Evolutionary conservation across 2,888 invertebrate genomes (phyloP), one percentile per base, ranked within the genome.

Genomic region (Macaria liturata): DNA sequence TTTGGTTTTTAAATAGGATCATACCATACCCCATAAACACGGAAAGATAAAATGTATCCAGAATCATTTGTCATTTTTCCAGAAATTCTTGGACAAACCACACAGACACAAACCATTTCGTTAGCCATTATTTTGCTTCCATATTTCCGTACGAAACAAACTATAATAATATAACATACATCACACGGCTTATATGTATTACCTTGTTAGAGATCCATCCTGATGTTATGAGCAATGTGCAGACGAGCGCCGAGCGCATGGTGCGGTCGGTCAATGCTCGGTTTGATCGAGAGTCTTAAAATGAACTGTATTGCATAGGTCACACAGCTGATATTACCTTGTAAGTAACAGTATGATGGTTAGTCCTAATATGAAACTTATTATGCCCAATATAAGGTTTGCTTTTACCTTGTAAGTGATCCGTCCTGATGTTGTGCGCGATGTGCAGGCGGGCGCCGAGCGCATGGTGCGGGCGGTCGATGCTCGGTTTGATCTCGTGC

Each of bases 401-500:
- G 8, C 5, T 5, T 1, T 42, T 45, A 86, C 88, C 88, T 83
- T 86, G 88, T 63, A 89, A 56, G 42, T 60, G 90, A 67, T 91
- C 89, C 8, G 84, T 77, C 59, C 89, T 81, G 69, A 89, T 86
- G 73, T 83, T 83, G 78, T 88, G 88, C 68, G 89, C 87, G 73
- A 89, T 84, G 65, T 89, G 86, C 32, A 86, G 76, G 32, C 89
- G 75, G 60, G 84, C 84, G 59, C 84, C 84, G 70, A 87, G 84
- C 75, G 86, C 89, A 90, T 91, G 89, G 68, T 89, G 86, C 67
- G 76, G 71, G 52, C 88, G 81, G 71, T 88, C 87, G 69, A 84
- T 76, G 67, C 65, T 84, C 70, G 86, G 87, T 72, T 90, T 88
- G 67, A 93, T 89, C 84, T 94, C 94, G 85, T 93, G 93, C 78